Conservation (phyloP, 2,888 invertebrate genomes). For the Meteorus cinctellus region DNA sequence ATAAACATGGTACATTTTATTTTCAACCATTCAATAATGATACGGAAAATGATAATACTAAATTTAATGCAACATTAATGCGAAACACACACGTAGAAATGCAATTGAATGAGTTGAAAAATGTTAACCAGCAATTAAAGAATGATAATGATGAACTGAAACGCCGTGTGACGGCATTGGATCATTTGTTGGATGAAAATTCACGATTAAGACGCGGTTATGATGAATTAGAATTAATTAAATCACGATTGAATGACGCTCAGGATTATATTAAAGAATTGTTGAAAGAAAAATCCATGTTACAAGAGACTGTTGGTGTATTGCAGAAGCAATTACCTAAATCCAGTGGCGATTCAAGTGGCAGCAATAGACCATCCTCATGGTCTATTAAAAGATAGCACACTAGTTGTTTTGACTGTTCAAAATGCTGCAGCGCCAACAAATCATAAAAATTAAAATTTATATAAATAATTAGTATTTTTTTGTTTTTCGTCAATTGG, state of each 20-base stretch:
- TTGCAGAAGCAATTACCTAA: constrained; percentile 77
- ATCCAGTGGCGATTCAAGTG: constrained; percentile 67
- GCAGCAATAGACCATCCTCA: constrained; percentile 64
- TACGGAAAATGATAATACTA: constrained; percentile 53
- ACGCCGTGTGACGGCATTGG: constrained; percentile 77
- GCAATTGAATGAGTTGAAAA: constrained; percentile 74
- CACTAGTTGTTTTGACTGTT: constrained; percentile 80
- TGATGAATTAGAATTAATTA: constrained; percentile 79
- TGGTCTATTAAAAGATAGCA: constrained; percentile 81
- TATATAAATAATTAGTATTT: not conserved
- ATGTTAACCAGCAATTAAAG: constrained; percentile 76
- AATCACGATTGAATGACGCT: constrained; percentile 79
- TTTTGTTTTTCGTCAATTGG: not conserved
- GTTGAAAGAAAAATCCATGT: constrained; percentile 82
- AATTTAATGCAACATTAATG: constrained; percentile 57
- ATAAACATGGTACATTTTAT: constrained; percentile 83
- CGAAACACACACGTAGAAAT: constrained; percentile 68
- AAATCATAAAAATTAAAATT: constrained; percentile 66
- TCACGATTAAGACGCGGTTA: constrained; percentile 73
- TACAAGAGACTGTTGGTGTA: constrained; percentile 81
- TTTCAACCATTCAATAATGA: constrained; percentile 76
- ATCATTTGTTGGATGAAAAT: constrained; percentile 78
- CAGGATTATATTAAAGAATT: constrained; percentile 84
- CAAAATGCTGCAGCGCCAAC: constrained; percentile 79
- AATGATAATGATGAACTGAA: constrained; percentile 80